Evolutionary conservation across 2,797 vertebrate genomes (phyloP), one percentile per base, ranked within the genome.

Genomic region (Luscinia luscinia): DNA sequence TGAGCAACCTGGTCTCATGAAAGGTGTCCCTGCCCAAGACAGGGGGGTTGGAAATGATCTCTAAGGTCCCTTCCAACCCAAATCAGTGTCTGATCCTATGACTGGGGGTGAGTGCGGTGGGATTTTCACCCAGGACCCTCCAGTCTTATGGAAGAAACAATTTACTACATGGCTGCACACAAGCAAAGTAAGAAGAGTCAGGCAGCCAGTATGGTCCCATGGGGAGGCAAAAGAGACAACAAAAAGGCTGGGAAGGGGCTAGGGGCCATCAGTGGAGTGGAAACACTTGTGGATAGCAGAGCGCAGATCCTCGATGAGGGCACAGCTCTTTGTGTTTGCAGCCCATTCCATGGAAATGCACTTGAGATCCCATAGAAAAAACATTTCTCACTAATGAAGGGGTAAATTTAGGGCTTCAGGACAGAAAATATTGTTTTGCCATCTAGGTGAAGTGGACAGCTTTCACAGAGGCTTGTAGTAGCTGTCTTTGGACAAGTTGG

Each of bases 21-120:
- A 73, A 59, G 16, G 5, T 48, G 27, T 41, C 27, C 22, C 26
- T 54, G 59, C 23, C 22, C 26, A 84, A 9, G 40, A 23, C 23
- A 48, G 16, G 8, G 15, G 8, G 7, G 5, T 26, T 40, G 40
- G 22, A 84, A 46, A 54, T 36, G 32, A 67, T 43, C 23, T 61
- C 24, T 55, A 67, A 67, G 34, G 16, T 54, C 12, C 30, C 49
- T 61, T 79, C 61, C 41, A 54, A 48, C 41, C 11, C 36, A 54
- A 67, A 54, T 8, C 16, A 49, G n/a, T 54, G 19, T 48, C 20
- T 24, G 54, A 54, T 18, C 62, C 27, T 46, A 2, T 28, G n/a
- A 54, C 1, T 20, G 1, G 2, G 15, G 5, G 1, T 46, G 32
- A 48, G 27, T 15, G 5, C n/a, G 2, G 2, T 87, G 48, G 38